phyloP scores from a whole-genome alignment of 2,113 vertebrate species.

The Himantopus leucocephalus region DNA sequence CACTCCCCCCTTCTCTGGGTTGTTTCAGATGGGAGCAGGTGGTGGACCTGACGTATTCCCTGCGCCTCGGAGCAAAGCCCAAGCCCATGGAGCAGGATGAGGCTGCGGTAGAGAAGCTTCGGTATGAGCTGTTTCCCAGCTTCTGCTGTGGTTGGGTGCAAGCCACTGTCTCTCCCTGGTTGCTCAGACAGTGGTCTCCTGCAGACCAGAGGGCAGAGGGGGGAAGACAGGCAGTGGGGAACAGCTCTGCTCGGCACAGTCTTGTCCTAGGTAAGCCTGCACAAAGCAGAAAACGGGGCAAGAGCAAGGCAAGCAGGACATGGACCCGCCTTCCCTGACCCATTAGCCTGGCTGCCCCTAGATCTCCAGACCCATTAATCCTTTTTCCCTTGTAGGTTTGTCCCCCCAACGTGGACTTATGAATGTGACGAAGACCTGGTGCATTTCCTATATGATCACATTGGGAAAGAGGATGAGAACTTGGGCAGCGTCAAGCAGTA shows the following conservation, averaged over 20 bases:
- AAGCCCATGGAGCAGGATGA: constrained; percentile 82
- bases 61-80: constrained; percentile 86
- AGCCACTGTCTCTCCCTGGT: not conserved
- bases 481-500: constrained; percentile 95
- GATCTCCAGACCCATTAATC: not conserved
- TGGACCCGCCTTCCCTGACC: not conserved
- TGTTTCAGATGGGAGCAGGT: constrained; percentile 91
- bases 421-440: constrained; percentile 97
- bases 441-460: constrained; percentile 92
- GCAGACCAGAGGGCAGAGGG: not conserved
- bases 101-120: constrained; percentile 86
- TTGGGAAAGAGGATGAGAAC: constrained; percentile 95
- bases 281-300: not conserved
- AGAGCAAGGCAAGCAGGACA: not conserved
- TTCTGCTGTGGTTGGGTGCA: not conserved
- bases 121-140: constrained; percentile 73
- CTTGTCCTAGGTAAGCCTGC: not conserved
- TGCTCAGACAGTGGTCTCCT: not conserved
- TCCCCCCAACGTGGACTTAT: constrained; percentile 92
- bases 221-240: not conserved
- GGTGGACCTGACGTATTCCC: constrained; percentile 87
- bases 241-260: not conserved
- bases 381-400: constrained; percentile 74
- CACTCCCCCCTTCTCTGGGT: not conserved
- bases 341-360: not conserved